A percentile compares a stretch with the other conserved stretches of the same genome.
These are phyloP conservation scores for Caenorhabditis drosophilae DNA, from an alignment of 2,888 invertebrate genomes.

Conservation along the genomic window DNA sequence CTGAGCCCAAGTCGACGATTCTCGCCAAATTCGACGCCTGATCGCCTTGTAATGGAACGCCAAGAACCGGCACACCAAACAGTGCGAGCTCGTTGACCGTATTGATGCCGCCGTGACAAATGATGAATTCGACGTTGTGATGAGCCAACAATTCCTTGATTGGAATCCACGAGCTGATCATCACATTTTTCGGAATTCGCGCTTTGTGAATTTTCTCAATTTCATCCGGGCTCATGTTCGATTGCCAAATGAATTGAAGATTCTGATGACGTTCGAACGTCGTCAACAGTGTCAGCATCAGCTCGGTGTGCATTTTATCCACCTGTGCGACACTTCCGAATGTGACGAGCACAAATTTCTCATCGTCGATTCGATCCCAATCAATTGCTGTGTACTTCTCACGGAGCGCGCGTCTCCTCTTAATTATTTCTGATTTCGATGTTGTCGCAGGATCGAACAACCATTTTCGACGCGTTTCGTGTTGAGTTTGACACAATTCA, in stretches of 20 bases:
- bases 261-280: constrained; percentile 36
- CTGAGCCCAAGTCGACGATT: constrained; percentile 59
- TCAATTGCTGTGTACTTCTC: constrained; percentile 32
- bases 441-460: constrained; percentile 12
- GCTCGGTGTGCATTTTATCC: constrained; percentile 53
- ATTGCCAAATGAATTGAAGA: constrained; percentile 59
- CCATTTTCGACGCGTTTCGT: no score
- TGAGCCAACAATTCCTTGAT: constrained; percentile 59
- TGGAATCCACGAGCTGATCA: constrained; percentile 52
- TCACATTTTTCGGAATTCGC: constrained; percentile 44
- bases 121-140: constrained; percentile 56
- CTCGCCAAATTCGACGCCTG: constrained; percentile 61
- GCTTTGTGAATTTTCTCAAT: constrained; percentile 31
- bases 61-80: constrained; percentile 8
- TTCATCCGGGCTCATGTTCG: constrained; percentile 45
- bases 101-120: constrained; percentile 64
- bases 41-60: constrained; percentile 64
- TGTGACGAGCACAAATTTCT: constrained; percentile 56
- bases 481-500: no score
- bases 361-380: constrained; percentile 44
- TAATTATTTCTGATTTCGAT: constrained; percentile 3
- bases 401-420: constrained; percentile 11
- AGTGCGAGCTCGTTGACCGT: constrained; percentile 58
- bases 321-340: constrained; percentile 64
- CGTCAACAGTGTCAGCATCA: constrained; percentile 39